phyloP scores from a whole-genome alignment of 1,140 invertebrate species.

The Saxidomus purpurata region DNA sequence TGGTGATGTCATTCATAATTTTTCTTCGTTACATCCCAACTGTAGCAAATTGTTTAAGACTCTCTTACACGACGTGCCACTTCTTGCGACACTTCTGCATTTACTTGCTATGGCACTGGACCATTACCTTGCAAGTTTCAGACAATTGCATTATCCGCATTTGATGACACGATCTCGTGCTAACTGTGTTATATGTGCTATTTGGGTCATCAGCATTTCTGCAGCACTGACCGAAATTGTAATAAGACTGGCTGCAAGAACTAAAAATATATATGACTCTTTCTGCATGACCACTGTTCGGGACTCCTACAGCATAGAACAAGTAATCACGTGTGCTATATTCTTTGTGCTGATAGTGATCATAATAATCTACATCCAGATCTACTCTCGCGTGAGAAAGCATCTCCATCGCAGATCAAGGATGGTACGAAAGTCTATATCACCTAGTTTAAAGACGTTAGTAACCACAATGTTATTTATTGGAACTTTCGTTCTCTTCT shows the following conservation, averaged over 20 bases:
- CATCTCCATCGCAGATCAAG: not conserved
- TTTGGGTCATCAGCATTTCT: slow-evolving; percentile 88
- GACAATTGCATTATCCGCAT: slow-evolving; percentile 93
- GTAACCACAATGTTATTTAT: slow-evolving; percentile 91
- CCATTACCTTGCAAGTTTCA: slow-evolving; percentile 94
- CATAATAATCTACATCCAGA: slow-evolving; percentile 69
- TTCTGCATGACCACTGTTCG: slow-evolving; percentile 85
- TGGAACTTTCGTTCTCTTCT: slow-evolving; percentile 90
- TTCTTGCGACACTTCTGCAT: slow-evolving; percentile 89
- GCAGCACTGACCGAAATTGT: slow-evolving; percentile 86
- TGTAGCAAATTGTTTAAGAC: not conserved
- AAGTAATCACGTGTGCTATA: slow-evolving; percentile 82
- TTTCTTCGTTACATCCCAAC: not conserved
- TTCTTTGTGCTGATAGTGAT: slow-evolving; percentile 85
- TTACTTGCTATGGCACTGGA: slow-evolving; percentile 90
- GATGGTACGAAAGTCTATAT: not conserved
- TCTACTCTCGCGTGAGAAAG: slow-evolving; percentile 34
- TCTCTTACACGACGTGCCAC: slow-evolving; percentile 44
- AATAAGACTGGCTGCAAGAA: slow-evolving; percentile 55
- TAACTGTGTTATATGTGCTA: slow-evolving; percentile 89
- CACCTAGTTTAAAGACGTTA: slow-evolving; percentile 89
- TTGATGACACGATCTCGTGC: slow-evolving; percentile 88
- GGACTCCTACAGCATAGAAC: slow-evolving; percentile 76
- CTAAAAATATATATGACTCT: not conserved
- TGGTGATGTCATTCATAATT: not conserved